Percentiles rank a stretch among this genome's conserved stretches.
These are phyloP conservation scores for Anas platyrhynchos DNA, from an alignment of 2,113 vertebrate genomes.

Conservation along the genomic window DNA sequence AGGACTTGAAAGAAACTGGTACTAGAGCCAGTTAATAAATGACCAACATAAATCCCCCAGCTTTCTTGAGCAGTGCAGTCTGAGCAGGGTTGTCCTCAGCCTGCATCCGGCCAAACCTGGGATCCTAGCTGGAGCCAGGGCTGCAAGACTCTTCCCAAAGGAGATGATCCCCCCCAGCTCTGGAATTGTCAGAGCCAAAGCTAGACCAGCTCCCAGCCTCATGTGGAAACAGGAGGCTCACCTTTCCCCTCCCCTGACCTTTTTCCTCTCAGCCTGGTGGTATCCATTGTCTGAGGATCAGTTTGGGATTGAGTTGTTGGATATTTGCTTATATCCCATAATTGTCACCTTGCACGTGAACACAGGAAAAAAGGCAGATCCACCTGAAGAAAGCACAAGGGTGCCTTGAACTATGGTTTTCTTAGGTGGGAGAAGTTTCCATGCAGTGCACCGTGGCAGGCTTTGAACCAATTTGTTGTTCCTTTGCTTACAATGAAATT, in stretches of 20 bases:
- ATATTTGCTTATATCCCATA: neutral
- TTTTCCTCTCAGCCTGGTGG: neutral
- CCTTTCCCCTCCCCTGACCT: neutral
- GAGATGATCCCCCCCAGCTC: neutral
- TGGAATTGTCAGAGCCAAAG: neutral
- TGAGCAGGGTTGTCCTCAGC: neutral
- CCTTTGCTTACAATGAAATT: neutral
- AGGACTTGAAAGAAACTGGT: neutral
- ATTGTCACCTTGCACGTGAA: neutral
- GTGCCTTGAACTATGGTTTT: neutral
- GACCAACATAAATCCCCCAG: neutral
- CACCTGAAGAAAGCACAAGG: neutral
- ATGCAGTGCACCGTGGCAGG: neutral
- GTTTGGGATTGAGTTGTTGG: neutral
- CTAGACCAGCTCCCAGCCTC: neutral
- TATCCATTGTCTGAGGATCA: neutral
- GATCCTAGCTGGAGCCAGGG: neutral
- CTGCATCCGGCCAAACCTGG: neutral
- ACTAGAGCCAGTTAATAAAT: neutral
- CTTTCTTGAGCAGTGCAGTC: neutral
- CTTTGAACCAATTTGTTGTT: constrained; percentile 9
- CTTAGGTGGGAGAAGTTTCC: neutral
- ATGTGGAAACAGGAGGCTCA: neutral
- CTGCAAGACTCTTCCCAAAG: neutral
- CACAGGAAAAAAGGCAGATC: neutral